Conservation (phyloP, 2,888 invertebrate genomes). For the Panopea generosa region DNA sequence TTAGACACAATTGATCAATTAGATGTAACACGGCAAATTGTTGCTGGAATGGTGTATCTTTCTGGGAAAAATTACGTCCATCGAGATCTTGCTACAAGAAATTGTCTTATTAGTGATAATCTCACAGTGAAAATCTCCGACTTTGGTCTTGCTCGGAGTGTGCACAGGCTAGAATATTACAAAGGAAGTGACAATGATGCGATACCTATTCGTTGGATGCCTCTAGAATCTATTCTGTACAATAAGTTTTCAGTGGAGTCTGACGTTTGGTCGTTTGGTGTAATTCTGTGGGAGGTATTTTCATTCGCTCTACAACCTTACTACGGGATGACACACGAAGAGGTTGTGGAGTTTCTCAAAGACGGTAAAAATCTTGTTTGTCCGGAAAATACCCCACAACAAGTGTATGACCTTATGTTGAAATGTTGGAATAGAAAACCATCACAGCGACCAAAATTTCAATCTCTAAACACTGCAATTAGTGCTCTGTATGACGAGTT, state of each 20-base stretch:
- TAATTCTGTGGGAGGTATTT: constrained; percentile 98
- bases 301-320: constrained; percentile 98
- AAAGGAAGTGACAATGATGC: constrained; percentile 91
- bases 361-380: constrained; percentile 96
- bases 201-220: constrained; percentile 99
- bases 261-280: constrained; percentile 99
- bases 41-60: constrained; percentile 97
- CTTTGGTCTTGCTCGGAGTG: constrained; percentile 97
- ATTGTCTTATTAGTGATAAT: constrained; percentile 96
- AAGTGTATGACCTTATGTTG: constrained; percentile 95
- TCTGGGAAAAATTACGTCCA: constrained; percentile 98
- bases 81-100: constrained; percentile 97
- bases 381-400: constrained; percentile 93
- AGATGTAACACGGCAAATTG: constrained; percentile 94
- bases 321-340: constrained; percentile 98
- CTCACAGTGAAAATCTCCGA: constrained; percentile 99
- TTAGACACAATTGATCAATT: constrained; percentile 93
- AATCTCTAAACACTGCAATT: constrained; percentile 86
- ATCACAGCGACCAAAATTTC: constrained; percentile 93
- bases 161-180: constrained; percentile 94
- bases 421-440: constrained; percentile 97
- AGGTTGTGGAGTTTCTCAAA: constrained; percentile 97
- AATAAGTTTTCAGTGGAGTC: constrained; percentile 98
- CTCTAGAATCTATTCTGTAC: constrained; percentile 97
- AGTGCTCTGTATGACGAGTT: constrained; percentile 86